Conservation (phyloP, 2,888 invertebrate species). For the Cheilosia impressa region DNA sequence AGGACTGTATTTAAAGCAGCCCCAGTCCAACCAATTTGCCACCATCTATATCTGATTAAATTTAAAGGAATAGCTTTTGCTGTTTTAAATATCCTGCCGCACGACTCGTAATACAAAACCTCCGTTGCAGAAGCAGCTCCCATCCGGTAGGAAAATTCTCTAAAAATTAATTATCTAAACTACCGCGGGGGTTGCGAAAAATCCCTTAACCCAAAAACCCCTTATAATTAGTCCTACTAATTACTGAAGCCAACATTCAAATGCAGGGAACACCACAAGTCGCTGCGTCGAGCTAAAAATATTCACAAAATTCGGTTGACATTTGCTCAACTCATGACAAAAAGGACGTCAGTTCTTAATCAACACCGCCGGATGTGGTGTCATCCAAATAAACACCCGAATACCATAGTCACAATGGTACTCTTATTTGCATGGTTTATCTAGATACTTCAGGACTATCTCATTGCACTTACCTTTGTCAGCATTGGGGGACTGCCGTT, state of each 20-base stretch:
- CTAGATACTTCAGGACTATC: slow-evolving; percentile 7
- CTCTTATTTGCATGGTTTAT: too few relatives aligned
- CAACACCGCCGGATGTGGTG: slow-evolving; percentile 2
- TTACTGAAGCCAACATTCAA: not conserved
- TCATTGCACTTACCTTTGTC: slow-evolving; percentile 76
- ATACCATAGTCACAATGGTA: too few relatives aligned
- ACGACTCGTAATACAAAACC: too few relatives aligned
- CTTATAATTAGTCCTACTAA: slow-evolving; percentile 35
- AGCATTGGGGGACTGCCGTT: slow-evolving; percentile 75
- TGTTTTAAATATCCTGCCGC: too few relatives aligned
- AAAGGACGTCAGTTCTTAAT: not conserved
- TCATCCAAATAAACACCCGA: too few relatives aligned
- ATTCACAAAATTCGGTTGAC: slow-evolving; percentile 6
- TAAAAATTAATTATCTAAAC: slow-evolving; percentile 27
- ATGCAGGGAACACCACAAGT: not conserved
- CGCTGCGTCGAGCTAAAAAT: slow-evolving; percentile 1
- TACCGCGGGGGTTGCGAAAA: slow-evolving; percentile 8
- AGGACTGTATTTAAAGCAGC: not conserved
- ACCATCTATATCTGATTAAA: too few relatives aligned
- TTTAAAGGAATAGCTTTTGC: too few relatives aligned
- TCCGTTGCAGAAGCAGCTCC: too few relatives aligned
- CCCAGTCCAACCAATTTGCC: too few relatives aligned
- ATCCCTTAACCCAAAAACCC: not conserved
- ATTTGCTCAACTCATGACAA: not conserved
- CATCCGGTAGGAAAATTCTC: not conserved